Evolutionary conservation across 2,113 vertebrate genomes (phyloP).

Genomic region (Notothenia rossii): DNA sequence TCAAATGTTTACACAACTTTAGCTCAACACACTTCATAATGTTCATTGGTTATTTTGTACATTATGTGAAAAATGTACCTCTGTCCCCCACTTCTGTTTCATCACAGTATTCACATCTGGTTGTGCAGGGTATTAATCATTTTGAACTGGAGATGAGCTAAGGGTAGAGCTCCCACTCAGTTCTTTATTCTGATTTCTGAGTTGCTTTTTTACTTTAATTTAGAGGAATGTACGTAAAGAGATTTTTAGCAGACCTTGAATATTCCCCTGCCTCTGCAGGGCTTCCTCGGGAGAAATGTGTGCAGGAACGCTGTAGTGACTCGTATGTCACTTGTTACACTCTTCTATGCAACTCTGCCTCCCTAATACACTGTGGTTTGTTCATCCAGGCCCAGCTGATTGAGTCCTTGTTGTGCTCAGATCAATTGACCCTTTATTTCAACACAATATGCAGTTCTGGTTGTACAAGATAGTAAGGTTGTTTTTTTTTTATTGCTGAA

Average conservation of each 20-base stretch:
- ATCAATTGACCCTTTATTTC: constrained; percentile 16
- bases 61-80: constrained; percentile 24
- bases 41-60: background rate
- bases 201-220: background rate
- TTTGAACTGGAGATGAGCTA: constrained; percentile 3
- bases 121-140: background rate
- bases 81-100: background rate
- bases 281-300: background rate
- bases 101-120: background rate
- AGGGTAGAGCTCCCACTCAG: background rate
- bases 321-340: constrained; percentile 9
- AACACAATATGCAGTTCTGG: background rate
- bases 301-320: constrained; percentile 5
- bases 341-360: constrained; percentile 54
- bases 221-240: constrained; percentile 14
- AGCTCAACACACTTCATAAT: background rate
- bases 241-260: background rate
- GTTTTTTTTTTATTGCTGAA: constrained; percentile 17
- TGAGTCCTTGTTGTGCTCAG: background rate
- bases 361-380: background rate
- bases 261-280: background rate
- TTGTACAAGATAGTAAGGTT: constrained; percentile 22
- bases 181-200: constrained; percentile 11
- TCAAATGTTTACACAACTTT: constrained; percentile 30
- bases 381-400: background rate